Percentiles rank a stretch among this genome's conserved stretches.
phyloP scores from a whole-genome alignment of 1,140 invertebrate species.

The Atta texana region DNA sequence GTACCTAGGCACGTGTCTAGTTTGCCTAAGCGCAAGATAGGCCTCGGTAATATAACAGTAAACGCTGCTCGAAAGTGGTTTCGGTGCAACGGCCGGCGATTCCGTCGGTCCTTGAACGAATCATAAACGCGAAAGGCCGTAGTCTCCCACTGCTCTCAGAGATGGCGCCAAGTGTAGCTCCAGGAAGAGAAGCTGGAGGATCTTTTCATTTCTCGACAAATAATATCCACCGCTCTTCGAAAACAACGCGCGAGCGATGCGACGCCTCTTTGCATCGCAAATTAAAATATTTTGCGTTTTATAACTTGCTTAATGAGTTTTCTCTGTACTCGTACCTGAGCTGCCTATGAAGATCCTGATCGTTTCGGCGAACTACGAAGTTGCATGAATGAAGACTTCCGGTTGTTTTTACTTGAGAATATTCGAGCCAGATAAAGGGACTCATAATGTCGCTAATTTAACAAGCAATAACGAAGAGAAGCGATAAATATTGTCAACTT shows the following conservation, averaged over 20 bases:
- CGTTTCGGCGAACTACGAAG: constrained; percentile 4
- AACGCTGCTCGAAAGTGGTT: constrained; percentile 42
- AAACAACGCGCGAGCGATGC: constrained; percentile 15
- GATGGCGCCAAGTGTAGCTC: constrained; percentile 73
- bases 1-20: constrained; percentile 12
- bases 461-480: constrained; percentile 14
- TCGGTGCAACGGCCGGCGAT: constrained; percentile 46
- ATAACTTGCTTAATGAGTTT: constrained; percentile 24
- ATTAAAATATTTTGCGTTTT: constrained; percentile 50
- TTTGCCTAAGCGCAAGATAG: constrained; percentile 32
- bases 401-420: constrained; percentile 18
- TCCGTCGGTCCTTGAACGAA: constrained; percentile 64
- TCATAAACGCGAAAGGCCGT: constrained; percentile 55
- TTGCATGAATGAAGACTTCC: neutral
- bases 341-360: neutral
- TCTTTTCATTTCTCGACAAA: neutral
- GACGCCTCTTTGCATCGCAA: constrained; percentile 20
- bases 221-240: neutral
- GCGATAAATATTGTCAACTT: neutral
- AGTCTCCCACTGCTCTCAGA: constrained; percentile 51
- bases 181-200: neutral
- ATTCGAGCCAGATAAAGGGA: neutral
- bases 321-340: neutral
- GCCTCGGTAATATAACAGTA: constrained; percentile 55
- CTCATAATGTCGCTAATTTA: constrained; percentile 16